These are phyloP conservation scores for Lasioglossum baleicum DNA, from an alignment of 1,140 invertebrate genomes.

Conservation along the genomic window DNA sequence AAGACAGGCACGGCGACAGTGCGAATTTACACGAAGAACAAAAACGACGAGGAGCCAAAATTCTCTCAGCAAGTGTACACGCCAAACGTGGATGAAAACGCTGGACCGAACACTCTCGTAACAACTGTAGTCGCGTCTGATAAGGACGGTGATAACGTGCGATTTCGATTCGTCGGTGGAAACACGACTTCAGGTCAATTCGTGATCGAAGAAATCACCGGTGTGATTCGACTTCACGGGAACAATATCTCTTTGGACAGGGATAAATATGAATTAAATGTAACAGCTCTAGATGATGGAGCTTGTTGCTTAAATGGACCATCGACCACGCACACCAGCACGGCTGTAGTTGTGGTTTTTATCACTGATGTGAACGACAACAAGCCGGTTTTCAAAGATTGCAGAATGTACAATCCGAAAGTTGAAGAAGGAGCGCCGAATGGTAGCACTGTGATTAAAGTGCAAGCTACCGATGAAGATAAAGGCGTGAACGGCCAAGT, in stretches of 20 bases:
- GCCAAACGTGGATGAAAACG: conserved; percentile 97
- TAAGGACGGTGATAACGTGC: conserved; percentile 96
- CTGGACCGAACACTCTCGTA: conserved; percentile 94
- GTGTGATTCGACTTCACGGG: conserved; percentile 93
- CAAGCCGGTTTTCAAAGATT: conserved; percentile 96
- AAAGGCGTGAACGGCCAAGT: conserved; percentile 96
- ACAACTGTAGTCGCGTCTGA: conserved; percentile 97
- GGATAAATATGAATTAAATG: conserved; percentile 96
- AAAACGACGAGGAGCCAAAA: conserved; percentile 97
- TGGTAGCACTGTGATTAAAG: conserved; percentile 95
- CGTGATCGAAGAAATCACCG: conserved; percentile 96
- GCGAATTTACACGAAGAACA: conserved; percentile 96
- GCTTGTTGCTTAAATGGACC: conserved; percentile 94
- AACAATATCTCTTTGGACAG: conserved; percentile 91
- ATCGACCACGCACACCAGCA: conserved; percentile 92
- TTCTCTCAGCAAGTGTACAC: conserved; percentile 98
- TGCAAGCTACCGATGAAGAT: conserved; percentile 95
- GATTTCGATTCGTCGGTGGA: conserved; percentile 95
- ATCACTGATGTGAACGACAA: conserved; percentile 98
- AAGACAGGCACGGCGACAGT: conserved; percentile 95
- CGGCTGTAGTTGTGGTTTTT: conserved; percentile 97
- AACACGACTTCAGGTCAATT: conserved; percentile 94
- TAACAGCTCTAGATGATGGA: conserved; percentile 96
- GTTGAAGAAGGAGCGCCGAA: conserved; percentile 95
- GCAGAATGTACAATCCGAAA: conserved; percentile 93